Evolutionary conservation across 2,113 vertebrate genomes (phyloP).

Genomic region (Antechinus flavipes): DNA sequence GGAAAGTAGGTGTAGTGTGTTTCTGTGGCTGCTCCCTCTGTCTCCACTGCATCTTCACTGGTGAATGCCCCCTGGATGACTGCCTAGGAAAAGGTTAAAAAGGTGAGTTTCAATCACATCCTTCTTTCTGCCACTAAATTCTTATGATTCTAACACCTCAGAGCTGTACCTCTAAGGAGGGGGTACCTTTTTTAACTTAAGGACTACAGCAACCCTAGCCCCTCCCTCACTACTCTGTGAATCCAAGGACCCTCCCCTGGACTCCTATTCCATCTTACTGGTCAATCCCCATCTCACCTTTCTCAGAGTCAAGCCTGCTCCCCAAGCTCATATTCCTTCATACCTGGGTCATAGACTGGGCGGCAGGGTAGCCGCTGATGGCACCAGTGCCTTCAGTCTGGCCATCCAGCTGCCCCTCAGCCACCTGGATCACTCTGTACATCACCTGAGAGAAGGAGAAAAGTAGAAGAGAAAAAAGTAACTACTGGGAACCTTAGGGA

Average conservation of each 20-base stretch:
- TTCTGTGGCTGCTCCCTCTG: slow-evolving; percentile 81
- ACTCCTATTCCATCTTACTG: neutral
- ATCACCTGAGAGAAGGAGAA: slow-evolving; percentile 87
- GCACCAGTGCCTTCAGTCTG: slow-evolving; percentile 91
- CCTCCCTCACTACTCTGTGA: neutral
- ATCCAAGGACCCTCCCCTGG: neutral
- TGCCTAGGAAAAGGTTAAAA: slow-evolving; percentile 66
- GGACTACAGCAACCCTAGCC: neutral
- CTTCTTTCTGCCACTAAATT: neutral
- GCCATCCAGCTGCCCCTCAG: slow-evolving; percentile 93
- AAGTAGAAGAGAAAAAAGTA: neutral
- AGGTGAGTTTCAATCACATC: neutral
- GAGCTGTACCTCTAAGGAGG: neutral
- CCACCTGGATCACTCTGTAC: slow-evolving; percentile 95
- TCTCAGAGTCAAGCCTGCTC: neutral
- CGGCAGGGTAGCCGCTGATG: slow-evolving; percentile 93
- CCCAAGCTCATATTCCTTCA: neutral
- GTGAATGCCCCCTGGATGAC: slow-evolving; percentile 88
- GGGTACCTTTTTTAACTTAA: neutral
- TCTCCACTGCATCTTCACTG: slow-evolving; percentile 84
- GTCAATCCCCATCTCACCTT: neutral
- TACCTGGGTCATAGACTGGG: slow-evolving; percentile 94
- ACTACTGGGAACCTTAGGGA: neutral
- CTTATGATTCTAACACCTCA: neutral
- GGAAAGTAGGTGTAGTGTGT: slow-evolving; percentile 87